These are phyloP conservation scores for Elysia crispata DNA, from an alignment of 2,888 invertebrate genomes.

Conservation along the genomic window DNA sequence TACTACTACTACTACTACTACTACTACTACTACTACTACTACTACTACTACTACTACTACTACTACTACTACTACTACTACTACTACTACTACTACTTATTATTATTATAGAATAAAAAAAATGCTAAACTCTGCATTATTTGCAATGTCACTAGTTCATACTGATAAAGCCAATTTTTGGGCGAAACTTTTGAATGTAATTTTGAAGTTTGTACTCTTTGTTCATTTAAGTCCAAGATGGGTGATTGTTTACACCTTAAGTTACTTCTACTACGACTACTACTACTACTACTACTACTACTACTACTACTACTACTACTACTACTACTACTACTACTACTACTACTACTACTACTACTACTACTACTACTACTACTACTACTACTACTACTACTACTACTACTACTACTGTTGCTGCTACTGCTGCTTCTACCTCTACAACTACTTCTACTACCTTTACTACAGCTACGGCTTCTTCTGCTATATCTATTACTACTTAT, in stretches of 20 bases:
- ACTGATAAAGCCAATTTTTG: no score
- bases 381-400: not conserved
- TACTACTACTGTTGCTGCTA: not conserved
- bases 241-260: no score
- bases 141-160: no score
- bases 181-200: no score
- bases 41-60: conserved; percentile 26
- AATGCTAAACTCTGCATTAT: not conserved
- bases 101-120: not conserved
- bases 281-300: conserved; percentile 9
- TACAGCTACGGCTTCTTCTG: not conserved
- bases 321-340: conserved; percentile 9
- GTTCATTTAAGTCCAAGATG: no score
- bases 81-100: not conserved
- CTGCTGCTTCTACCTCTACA: not conserved
- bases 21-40: conserved; percentile 18
- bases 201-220: no score
- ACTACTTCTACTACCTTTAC: not conserved
- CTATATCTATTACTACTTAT: not conserved
- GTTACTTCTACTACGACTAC: no score
- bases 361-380: conserved; percentile 4
- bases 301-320: conserved; percentile 9
- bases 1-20: conserved; percentile 29
- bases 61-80: conserved; percentile 15
- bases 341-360: conserved; percentile 9